Evolutionary conservation across 2,888 invertebrate genomes (phyloP).

Genomic region (Sinelater perroti): DNA sequence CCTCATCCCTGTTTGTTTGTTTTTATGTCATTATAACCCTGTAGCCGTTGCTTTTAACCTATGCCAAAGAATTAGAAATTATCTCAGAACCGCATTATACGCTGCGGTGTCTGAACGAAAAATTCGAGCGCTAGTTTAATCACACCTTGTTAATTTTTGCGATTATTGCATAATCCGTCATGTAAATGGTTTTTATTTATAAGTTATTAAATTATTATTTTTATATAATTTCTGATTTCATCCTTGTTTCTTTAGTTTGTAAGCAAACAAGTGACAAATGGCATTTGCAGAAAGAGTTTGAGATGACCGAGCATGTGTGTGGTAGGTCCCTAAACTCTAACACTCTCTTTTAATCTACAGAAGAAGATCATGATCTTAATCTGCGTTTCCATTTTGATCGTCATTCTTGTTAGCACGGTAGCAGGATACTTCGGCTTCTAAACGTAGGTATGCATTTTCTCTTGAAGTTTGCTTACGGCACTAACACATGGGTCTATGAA

Average conservation of each 20-base stretch:
- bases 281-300: conserved; percentile 40
- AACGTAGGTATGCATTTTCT: conserved; percentile 45
- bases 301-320: conserved; percentile 39
- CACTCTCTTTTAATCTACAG: conserved; percentile 44
- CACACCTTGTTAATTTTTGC: conserved; percentile 21
- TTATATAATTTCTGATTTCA: conserved; percentile 39
- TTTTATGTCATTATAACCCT: conserved; percentile 12
- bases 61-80: conserved; percentile 27
- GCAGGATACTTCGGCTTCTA: conserved; percentile 71
- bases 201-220: conserved; percentile 41
- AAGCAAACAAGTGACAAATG: conserved; percentile 37
- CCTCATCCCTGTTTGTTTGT: conserved; percentile 6
- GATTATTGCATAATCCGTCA: conserved; percentile 16
- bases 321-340: conserved; percentile 29
- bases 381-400: conserved; percentile 85
- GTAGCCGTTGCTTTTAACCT: conserved; percentile 27
- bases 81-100: conserved; percentile 2
- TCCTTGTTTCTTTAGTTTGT: conserved; percentile 30
- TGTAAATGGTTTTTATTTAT: conserved; percentile 35
- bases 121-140: conserved; percentile 6
- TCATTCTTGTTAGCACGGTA: conserved; percentile 78
- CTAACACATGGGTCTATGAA: conserved; percentile 1
- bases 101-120: conserved; percentile 3
- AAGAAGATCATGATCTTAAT: conserved; percentile 72
- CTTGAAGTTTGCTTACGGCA: neutral